A percentile compares a stretch with the other conserved stretches of the same genome.
Evolutionary conservation across 2,113 vertebrate genomes (phyloP).

Genomic region (Cromileptes altivelis): DNA sequence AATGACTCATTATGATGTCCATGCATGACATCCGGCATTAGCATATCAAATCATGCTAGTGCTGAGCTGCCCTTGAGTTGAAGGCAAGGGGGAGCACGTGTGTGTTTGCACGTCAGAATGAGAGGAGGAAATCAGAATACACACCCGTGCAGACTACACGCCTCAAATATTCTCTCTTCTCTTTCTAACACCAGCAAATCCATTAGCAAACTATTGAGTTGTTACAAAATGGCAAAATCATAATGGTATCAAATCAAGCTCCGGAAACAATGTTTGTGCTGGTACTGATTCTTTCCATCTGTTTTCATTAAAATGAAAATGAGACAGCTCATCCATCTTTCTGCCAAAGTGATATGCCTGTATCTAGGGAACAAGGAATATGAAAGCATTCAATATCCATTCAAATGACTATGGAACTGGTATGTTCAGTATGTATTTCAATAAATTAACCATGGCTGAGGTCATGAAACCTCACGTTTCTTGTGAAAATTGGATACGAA

Average conservation of each 20-base stretch:
- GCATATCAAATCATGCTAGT: constrained; percentile 58
- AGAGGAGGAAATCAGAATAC: background rate
- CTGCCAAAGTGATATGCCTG: constrained; percentile 39
- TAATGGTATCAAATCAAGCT: constrained; percentile 46
- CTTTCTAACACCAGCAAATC: constrained; percentile 13
- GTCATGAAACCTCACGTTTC: constrained; percentile 35
- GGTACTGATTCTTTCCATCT: constrained; percentile 59
- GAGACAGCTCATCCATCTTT: constrained; percentile 69
- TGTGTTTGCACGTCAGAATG: constrained; percentile 40
- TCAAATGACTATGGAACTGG: constrained; percentile 35
- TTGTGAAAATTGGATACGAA: background rate
- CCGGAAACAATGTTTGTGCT: constrained; percentile 57
- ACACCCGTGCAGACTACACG: background rate
- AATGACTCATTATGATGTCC: constrained; percentile 68
- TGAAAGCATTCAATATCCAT: constrained; percentile 49
- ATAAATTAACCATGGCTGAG: constrained; percentile 29
- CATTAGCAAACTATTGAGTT: constrained; percentile 42
- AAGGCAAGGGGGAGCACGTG: constrained; percentile 7
- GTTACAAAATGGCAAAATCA: constrained; percentile 50
- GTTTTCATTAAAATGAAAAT: constrained; percentile 78
- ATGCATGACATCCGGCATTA: constrained; percentile 68
- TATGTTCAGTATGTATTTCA: constrained; percentile 19
- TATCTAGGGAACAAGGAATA: constrained; percentile 25
- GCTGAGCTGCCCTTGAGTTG: constrained; percentile 49
- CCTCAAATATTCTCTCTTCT: background rate